Base-by-base conservation (phyloP, 37 sponge, comb jelly and placozoan species). In the Ephydatia muelleri region DNA sequence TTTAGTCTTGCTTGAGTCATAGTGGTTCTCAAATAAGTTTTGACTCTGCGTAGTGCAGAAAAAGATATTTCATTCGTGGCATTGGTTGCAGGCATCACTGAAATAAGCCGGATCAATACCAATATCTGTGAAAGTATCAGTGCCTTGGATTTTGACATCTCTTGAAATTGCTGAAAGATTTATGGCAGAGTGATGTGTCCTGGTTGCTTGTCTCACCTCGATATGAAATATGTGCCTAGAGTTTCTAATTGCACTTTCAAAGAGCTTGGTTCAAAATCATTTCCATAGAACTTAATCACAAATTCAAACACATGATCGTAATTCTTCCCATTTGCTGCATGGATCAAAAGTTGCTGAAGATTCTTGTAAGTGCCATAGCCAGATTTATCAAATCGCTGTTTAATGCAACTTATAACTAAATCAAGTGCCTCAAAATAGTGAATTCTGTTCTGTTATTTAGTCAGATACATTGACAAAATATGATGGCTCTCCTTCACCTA, bases 21-120 rank as follows among this genome's bases (percentile, higher is more conserved):
- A 11, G 81, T 86, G 11, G 65, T 76, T 66, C 87, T 73, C 67
- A 93, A 72, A 75, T 88, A 93, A 22, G 84, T 80, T 72, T 93
- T 89, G 6, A 89, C 64, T 48, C 86, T 40, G 29, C 86, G 70
- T 2, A 88, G 82, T 32, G 83, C 66, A 86, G 85, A 80, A 66
- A 93, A 93, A 25, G 88, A 88, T 23, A 90, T 35, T 65, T 93
- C 94, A 39, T 87, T 89, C 14, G 73, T 69, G 27, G 90, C 87
- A 82, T 93, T 93, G 5, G 90, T 89, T 57, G 90, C 80, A n/a
- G 90, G 85, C 69, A 90, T 38, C 6, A 86, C 79, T 27, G 76
- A 31, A 22, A 85, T 48, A 65, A 85, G 43, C 36, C 71, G n/a
- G n/a, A 89, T 19, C 23, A 89, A 57, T 43, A 35, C 72, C 14